phyloP scores from a whole-genome alignment of 2,888 invertebrate species.

The Athetis lepigone region DNA sequence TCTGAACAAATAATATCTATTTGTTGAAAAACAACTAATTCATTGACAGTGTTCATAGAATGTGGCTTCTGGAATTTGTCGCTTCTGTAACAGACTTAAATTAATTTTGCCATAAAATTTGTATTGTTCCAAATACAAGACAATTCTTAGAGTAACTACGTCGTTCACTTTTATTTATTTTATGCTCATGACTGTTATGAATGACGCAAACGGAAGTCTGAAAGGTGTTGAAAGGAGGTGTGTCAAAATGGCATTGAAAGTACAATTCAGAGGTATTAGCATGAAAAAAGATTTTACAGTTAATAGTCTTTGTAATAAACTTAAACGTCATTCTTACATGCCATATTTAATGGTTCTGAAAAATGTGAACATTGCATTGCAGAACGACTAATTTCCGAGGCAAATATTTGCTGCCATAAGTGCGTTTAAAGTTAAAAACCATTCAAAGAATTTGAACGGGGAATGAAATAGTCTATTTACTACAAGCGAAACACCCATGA shows the following conservation, averaged over 20 bases:
- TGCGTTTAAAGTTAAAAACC: conserved; percentile 9
- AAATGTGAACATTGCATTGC: conserved; percentile 2
- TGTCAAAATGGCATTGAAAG: conserved; percentile 51
- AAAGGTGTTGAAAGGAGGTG: conserved; percentile 41
- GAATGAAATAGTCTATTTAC: not conserved
- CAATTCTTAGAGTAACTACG: conserved; percentile 1
- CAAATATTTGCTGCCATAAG: conserved; percentile 18
- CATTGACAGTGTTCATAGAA: conserved; percentile 16
- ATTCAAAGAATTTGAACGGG: not conserved
- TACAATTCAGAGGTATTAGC: conserved; percentile 9
- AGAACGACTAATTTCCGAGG: conserved; percentile 20
- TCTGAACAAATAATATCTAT: conserved; percentile 54
- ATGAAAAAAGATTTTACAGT: conserved; percentile 10
- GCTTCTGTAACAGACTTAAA: not conserved
- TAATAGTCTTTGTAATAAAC: conserved; percentile 7
- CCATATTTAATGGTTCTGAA: not conserved
- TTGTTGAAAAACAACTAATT: conserved; percentile 30
- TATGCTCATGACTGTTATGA: not conserved
- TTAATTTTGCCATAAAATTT: not conserved
- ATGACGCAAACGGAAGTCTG: conserved; percentile 42
- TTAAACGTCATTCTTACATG: not conserved
- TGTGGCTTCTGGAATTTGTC: not conserved
- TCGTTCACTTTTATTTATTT: conserved; percentile 1
- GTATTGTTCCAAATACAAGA: conserved; percentile 5
- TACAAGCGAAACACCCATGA: not conserved